Conservation (phyloP, 2,113 vertebrate species). For the Eubucco bourcierii region DNA sequence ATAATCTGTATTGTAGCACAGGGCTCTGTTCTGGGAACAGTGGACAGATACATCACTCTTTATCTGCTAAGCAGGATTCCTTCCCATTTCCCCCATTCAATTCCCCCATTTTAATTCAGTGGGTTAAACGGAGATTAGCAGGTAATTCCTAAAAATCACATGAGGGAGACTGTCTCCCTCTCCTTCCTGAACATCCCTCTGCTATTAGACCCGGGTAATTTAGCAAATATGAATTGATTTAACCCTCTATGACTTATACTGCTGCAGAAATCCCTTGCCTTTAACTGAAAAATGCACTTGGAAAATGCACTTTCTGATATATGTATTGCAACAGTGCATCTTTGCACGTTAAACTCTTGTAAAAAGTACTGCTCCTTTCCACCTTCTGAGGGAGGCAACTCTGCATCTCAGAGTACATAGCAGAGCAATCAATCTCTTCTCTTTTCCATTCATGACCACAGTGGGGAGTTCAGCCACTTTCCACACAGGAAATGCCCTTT, state of each 20-base stretch:
- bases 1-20: slow-evolving; percentile 38
- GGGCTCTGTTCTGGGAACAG: slow-evolving; percentile 47
- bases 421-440: slow-evolving; percentile 1
- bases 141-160: slow-evolving; percentile 6
- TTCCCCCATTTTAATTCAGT: background rate
- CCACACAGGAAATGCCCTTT: slow-evolving; percentile 32
- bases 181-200: slow-evolving; percentile 8
- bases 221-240: slow-evolving; percentile 47
- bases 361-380: background rate
- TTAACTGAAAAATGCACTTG: slow-evolving; percentile 32
- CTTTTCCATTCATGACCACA: background rate
- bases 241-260: slow-evolving; percentile 28
- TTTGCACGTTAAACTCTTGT: slow-evolving; percentile 1
- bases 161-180: background rate
- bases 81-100: background rate
- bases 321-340: slow-evolving; percentile 44
- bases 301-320: slow-evolving; percentile 45
- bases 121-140: slow-evolving; percentile 20
- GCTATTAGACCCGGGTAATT: slow-evolving; percentile 50
- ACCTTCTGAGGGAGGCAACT: background rate
- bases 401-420: background rate
- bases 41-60: background rate
- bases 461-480: slow-evolving; percentile 10
- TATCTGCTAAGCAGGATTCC: background rate
- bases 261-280: slow-evolving; percentile 23